Evolutionary conservation across 1,140 invertebrate genomes (phyloP), one percentile per base, ranked within the genome.

Genomic region (Scaptomyza hsui): DNA sequence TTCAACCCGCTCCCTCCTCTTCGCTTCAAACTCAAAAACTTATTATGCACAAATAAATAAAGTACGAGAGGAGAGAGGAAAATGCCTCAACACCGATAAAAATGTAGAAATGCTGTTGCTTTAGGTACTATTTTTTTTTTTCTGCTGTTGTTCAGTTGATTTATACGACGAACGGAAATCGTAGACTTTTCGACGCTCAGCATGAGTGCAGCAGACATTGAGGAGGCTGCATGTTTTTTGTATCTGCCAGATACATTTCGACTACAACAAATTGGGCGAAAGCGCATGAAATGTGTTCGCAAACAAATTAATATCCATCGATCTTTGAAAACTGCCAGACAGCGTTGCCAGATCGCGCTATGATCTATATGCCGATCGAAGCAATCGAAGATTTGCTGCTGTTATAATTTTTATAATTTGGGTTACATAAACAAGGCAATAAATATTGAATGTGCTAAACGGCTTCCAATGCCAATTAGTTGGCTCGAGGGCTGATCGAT

Each of bases 131-230:
- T n/a, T n/a, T 32, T 56, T 69, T 67, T 70, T 29, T 29, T 29
- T 7, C 7, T 29, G n/a, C n/a, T n/a, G n/a, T 29, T 7, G 0
- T 29, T 68, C 74, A 81, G 67, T 81, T 89, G 80, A 86, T 89
- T 89, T 86, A 89, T 86, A 80, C 60, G 82, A 70, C 75, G 71
- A 79, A 78, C 78, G 78, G 81, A 89, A 89, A 86, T 82, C 88
- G 88, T 90, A 86, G 78, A 89, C 81, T 81, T 81, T 85, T 86
- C 81, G 88, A 89, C 85, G 81, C 86, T 79, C 86, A 89, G 77
- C 86, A 79, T 89, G 86, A 89, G 86, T 88, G 82, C 82, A 88
- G 62, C 74, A 88, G 72, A 75, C 61, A 71, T 65, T 65, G 68
- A 71, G 68, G 68, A 65, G 68, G 68, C 21, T 42, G 32, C 45